phyloP scores from a whole-genome alignment of 1,140 invertebrate species.

The Achatina immaculata region DNA sequence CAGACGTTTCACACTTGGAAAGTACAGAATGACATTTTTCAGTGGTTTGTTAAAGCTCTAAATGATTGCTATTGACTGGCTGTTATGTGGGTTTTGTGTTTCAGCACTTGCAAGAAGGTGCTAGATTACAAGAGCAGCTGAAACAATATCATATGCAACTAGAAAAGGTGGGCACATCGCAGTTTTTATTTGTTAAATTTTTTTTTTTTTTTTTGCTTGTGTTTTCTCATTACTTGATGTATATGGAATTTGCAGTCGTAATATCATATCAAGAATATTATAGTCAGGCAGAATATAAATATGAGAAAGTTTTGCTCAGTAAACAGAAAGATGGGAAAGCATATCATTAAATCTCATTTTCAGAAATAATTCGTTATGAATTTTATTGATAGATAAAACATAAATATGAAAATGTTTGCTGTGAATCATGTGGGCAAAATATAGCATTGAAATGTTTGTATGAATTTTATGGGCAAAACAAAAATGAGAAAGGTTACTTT shows the following conservation, averaged over 20 bases:
- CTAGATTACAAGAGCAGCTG: slow-evolving; percentile 83
- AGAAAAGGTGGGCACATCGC: slow-evolving; percentile 77
- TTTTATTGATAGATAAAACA: too few species aligned
- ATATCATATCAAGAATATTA: not conserved
- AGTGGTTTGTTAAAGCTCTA: too few species aligned
- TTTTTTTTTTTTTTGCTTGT: slow-evolving; percentile 33
- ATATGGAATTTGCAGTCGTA: not conserved
- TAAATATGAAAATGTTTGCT: too few species aligned
- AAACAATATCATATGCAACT: slow-evolving; percentile 82
- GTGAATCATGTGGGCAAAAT: too few species aligned
- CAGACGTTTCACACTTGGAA: too few species aligned
- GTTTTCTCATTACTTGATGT: not conserved
- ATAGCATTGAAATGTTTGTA: too few species aligned
- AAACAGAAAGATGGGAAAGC: too few species aligned
- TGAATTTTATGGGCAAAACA: too few species aligned
- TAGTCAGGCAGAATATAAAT: not conserved
- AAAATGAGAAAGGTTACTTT: too few species aligned
- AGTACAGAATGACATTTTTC: too few species aligned
- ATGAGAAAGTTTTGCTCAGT: not conserved
- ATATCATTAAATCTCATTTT: too few species aligned
- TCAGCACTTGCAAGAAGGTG: slow-evolving; percentile 88
- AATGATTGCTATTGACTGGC: slow-evolving; percentile 9
- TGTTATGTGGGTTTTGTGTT: slow-evolving; percentile 42
- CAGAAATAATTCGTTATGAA: too few species aligned
- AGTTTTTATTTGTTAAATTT: not conserved